Percentiles rank a stretch among this genome's conserved stretches.
These are phyloP conservation scores for Antennarius striatus DNA, from an alignment of 2,113 vertebrate genomes.

Conservation along the genomic window DNA sequence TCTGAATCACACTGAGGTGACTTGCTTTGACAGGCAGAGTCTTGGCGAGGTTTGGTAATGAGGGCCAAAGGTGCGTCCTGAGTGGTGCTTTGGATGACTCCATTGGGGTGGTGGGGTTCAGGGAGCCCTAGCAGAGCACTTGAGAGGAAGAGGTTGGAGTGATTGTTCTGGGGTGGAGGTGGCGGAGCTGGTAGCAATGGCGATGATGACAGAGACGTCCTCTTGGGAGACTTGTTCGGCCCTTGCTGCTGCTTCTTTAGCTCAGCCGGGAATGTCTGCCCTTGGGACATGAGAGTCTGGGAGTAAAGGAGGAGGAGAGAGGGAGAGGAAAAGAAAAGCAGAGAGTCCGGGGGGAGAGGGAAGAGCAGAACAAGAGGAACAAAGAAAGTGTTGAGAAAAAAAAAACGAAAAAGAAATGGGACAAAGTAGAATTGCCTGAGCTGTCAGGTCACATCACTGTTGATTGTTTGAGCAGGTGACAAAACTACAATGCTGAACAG, in stretches of 20 bases:
- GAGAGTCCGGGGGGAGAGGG: conserved; percentile 32
- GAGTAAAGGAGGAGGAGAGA: conserved; percentile 46
- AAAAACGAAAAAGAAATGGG: conserved; percentile 63
- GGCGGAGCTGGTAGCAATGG: conserved; percentile 66
- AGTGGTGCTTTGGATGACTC: conserved; percentile 94
- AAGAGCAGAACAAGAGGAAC: conserved; percentile 43
- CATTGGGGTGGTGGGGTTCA: conserved; percentile 86
- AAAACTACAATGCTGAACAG: conserved; percentile 73
- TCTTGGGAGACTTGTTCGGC: conserved; percentile 89
- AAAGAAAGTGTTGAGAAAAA: conserved; percentile 62
- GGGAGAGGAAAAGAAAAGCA: conserved; percentile 47
- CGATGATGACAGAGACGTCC: conserved; percentile 82
- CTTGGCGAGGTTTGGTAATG: conserved; percentile 91
- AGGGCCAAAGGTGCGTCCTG: conserved; percentile 95
- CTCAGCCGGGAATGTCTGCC: conserved; percentile 89
- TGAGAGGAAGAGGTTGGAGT: conserved; percentile 93
- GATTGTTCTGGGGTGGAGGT: conserved; percentile 85
- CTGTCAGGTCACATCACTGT: conserved; percentile 77
- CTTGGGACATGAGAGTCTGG: conserved; percentile 84
- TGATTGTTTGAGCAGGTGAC: conserved; percentile 78
- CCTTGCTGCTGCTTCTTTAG: conserved; percentile 90
- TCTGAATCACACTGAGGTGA: conserved; percentile 75
- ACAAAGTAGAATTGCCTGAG: conserved; percentile 77
- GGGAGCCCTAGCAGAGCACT: conserved; percentile 92
- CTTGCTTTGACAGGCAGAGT: conserved; percentile 82